Conservation (phyloP, 1,140 invertebrate genomes). For the Macrosteles quadrilineatus region DNA sequence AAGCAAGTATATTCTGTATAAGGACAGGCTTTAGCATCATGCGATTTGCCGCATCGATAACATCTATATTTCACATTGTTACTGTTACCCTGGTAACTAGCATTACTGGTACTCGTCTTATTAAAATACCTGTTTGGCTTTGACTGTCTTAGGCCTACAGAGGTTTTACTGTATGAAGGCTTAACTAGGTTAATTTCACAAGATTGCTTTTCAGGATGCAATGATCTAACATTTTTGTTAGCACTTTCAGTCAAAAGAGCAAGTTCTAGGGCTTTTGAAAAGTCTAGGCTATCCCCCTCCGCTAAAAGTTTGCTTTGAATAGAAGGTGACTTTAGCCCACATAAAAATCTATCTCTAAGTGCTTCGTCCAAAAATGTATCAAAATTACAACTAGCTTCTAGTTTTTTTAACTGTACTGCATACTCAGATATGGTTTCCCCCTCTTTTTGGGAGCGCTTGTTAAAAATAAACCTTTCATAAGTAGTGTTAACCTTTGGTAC, state of each 20-base stretch:
- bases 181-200: not conserved
- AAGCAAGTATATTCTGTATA: not conserved
- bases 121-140: not conserved
- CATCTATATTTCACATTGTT: not conserved
- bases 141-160: not conserved
- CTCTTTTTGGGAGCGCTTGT: not conserved
- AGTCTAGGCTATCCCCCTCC: not conserved
- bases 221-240: not conserved
- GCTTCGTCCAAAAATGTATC: not conserved
- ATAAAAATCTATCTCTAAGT: not conserved
- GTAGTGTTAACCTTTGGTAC: not conserved
- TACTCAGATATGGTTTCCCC: not conserved
- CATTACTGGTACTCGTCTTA: not conserved
- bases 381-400: not conserved
- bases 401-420: not conserved
- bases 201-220: not conserved
- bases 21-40: not conserved
- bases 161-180: not conserved
- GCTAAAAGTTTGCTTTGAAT: constrained; percentile 1
- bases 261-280: not conserved
- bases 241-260: not conserved
- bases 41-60: not conserved
- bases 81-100: not conserved
- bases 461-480: not conserved
- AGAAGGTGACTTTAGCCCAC: not conserved